Base-by-base conservation (phyloP, 2,888 invertebrate genomes). In the Gari tellinella region DNA sequence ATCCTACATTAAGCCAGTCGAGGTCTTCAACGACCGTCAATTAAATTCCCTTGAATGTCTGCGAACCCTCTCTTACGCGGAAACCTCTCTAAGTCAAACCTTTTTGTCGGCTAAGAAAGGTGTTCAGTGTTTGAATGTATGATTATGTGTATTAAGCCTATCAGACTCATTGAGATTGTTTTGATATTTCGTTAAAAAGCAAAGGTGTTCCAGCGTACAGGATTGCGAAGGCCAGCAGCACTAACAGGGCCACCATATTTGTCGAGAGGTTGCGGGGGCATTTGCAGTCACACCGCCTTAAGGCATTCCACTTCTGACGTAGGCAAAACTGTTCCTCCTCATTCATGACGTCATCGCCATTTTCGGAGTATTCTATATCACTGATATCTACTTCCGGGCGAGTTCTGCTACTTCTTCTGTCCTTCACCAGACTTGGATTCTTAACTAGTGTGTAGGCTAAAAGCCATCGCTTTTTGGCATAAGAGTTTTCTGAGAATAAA, bases 371-470 rank as follows among this genome's bases (percentile, higher is more conserved):
- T 25, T 56, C 43, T 4, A 41, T 25, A n/a, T 56, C 56, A 1
- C 7, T 26, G 26, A 51, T 25, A 26, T 43, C 25, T 14, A 56
- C 56, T 14, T 56, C 56, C 15, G 2, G 8, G 5, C 12, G 8
- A 7, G 10, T 23, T 3, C n/a, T n/a, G 25, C 46, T 37, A 25
- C 26, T n/a, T 17, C 38, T 23, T 40, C 60, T 17, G 15, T 17
- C 3, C 19, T 21, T 12, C 21, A 49, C 49, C 0, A 60, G 40
- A 8, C 31, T 15, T 8, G 46, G 58, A 38, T 60, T 60, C 1
- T 40, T 38, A 21, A 60, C 5, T 2, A 60, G 45, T n/a, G 60
- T 60, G 40, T 60, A 60, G 15, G 49, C 49, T 21, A 60, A 19
- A 19, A 45, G 49, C 60, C 60, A 60, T 23, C 49, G 26, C 21